A percentile compares a stretch with the other conserved stretches of the same genome.
These are phyloP conservation scores for Microctenopoma stevenorrisi DNA, from an alignment of 2,797 vertebrate species.

Conservation along the genomic window DNA sequence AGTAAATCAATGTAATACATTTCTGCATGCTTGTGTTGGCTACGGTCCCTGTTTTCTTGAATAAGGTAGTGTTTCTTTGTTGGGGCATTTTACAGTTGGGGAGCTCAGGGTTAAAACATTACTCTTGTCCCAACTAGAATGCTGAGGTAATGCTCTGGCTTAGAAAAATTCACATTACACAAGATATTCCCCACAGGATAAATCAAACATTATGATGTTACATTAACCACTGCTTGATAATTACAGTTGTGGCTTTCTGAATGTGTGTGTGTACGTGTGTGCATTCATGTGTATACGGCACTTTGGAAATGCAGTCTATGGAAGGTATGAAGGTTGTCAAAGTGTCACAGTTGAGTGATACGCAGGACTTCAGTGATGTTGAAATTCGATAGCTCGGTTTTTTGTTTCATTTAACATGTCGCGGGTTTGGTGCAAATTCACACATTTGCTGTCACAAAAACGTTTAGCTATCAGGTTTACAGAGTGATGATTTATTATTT, in stretches of 20 bases:
- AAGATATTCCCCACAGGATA: slow-evolving; percentile 72
- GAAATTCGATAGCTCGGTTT: slow-evolving; percentile 18
- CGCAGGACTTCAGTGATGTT: slow-evolving; percentile 27
- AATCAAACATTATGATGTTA: slow-evolving; percentile 73
- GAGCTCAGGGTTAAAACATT: slow-evolving; percentile 75
- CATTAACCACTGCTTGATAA: slow-evolving; percentile 63
- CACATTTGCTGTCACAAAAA: slow-evolving; percentile 10
- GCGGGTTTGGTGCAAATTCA: slow-evolving; percentile 14
- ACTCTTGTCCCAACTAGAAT: slow-evolving; percentile 77
- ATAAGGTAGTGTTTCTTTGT: slow-evolving; percentile 78
- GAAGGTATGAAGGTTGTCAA: slow-evolving; percentile 54
- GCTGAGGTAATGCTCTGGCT: slow-evolving; percentile 78
- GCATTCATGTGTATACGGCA: slow-evolving; percentile 7
- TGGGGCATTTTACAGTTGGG: slow-evolving; percentile 57
- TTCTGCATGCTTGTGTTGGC: slow-evolving; percentile 83
- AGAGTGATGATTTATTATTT: neutral
- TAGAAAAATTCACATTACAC: slow-evolving; percentile 65
- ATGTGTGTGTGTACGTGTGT: slow-evolving; percentile 29
- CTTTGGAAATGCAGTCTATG: slow-evolving; percentile 30
- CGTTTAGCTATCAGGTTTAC: slow-evolving; percentile 9
- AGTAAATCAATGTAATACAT: slow-evolving; percentile 79
- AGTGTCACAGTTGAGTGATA: slow-evolving; percentile 50
- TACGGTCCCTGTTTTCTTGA: slow-evolving; percentile 70
- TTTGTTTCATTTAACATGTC: slow-evolving; percentile 13
- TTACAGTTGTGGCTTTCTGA: slow-evolving; percentile 60